A percentile compares a stretch with the other conserved stretches of the same genome.
phyloP scores from a whole-genome alignment of 1,140 invertebrate species.

The Daktulosphaira vitifoliae region DNA sequence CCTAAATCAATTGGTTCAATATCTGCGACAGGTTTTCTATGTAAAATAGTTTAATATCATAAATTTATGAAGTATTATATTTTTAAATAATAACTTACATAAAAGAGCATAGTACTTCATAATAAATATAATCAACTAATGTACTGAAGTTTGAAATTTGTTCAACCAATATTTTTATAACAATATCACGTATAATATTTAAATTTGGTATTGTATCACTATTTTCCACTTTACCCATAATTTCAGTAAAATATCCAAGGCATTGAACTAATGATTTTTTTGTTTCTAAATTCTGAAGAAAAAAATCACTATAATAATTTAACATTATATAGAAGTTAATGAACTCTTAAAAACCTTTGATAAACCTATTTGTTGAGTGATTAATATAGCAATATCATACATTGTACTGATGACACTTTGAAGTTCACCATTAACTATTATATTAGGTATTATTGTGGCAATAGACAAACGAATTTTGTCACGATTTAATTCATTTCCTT shows the following conservation, averaged over 20 bases:
- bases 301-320: no score
- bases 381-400: slow-evolving; percentile 20
- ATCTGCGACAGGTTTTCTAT: slow-evolving; percentile 11
- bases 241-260: not conserved
- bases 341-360: slow-evolving; percentile 3
- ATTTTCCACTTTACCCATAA: slow-evolving; percentile 7
- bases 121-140: slow-evolving; percentile 9
- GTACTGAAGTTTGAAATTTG: slow-evolving; percentile 11
- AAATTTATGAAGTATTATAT: no score
- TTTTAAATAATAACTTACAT: slow-evolving; percentile 13
- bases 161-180: slow-evolving; percentile 13
- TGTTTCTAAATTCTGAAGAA: not conserved
- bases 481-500: slow-evolving; percentile 4
- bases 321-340: no score
- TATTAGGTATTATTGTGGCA: slow-evolving; percentile 6
- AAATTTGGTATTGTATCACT: slow-evolving; percentile 26
- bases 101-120: slow-evolving; percentile 14
- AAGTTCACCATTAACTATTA: slow-evolving; percentile 10
- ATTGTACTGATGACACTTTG: slow-evolving; percentile 7
- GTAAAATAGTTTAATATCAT: no score
- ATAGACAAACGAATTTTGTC: slow-evolving; percentile 24
- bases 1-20: slow-evolving; percentile 23
- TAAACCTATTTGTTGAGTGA: slow-evolving; percentile 21
- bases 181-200: slow-evolving; percentile 12
- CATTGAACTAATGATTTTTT: slow-evolving; percentile 10